These are phyloP conservation scores for Spodoptera frugiperda DNA, from an alignment of 1,140 invertebrate genomes.

Conservation along the genomic window DNA sequence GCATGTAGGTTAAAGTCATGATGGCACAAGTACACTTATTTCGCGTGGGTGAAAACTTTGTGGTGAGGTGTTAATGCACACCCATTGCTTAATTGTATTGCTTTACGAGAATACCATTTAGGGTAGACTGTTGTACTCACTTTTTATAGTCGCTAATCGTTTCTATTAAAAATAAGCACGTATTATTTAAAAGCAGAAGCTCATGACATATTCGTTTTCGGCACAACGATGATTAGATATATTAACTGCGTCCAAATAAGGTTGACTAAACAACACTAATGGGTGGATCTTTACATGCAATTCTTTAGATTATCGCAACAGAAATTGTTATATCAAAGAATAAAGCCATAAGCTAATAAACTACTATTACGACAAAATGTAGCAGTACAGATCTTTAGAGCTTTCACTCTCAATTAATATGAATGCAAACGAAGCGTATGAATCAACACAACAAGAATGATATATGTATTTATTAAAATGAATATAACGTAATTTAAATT, in stretches of 20 bases:
- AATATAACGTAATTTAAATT: constrained; percentile 47
- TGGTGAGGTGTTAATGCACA: constrained; percentile 81
- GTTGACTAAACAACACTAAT: not conserved
- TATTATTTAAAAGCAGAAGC: not conserved
- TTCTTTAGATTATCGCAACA: too few species aligned
- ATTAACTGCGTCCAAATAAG: not conserved
- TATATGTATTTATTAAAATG: constrained; percentile 29
- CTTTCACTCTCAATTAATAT: constrained; percentile 17
- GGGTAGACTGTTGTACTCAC: constrained; percentile 61
- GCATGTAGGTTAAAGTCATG: constrained; percentile 72
- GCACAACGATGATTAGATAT: not conserved
- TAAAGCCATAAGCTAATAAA: not conserved
- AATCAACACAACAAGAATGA: constrained; percentile 22
- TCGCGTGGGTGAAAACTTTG: constrained; percentile 72
- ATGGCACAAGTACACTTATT: constrained; percentile 56
- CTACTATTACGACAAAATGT: not conserved
- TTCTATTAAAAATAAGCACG: constrained; percentile 28
- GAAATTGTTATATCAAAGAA: too few species aligned
- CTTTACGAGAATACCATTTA: constrained; percentile 80
- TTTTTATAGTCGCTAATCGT: constrained; percentile 78
- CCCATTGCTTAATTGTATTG: constrained; percentile 84
- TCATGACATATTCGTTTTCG: not conserved
- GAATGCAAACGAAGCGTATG: not conserved
- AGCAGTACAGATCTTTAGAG: not conserved
- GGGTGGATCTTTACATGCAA: too few species aligned